Evolutionary conservation across 2,797 vertebrate species (phyloP).

Genomic region (Eupleurogrammus muticus): DNA sequence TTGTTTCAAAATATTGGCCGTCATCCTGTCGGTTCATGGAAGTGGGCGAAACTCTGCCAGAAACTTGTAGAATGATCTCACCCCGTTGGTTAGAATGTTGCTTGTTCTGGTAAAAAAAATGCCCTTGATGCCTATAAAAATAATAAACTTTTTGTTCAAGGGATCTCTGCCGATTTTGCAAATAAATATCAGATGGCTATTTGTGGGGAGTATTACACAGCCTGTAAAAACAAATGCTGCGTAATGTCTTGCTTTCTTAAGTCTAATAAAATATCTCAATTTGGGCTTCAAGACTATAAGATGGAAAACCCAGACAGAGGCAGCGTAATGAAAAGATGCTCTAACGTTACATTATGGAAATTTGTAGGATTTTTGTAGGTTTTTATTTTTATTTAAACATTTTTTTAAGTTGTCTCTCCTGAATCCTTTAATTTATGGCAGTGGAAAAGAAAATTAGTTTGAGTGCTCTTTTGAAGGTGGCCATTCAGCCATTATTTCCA

Average conservation of each 20-base stretch:
- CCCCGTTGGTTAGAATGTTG: too few relatives aligned
- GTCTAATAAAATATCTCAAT: neutral
- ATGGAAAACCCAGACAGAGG: neutral
- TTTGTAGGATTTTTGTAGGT: neutral
- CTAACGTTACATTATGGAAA: neutral
- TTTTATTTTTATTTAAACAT: neutral
- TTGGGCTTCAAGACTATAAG: neutral
- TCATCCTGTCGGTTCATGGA: neutral
- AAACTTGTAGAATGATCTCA: neutral
- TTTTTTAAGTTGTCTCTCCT: neutral
- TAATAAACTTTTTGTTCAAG: neutral
- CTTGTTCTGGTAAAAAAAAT: neutral
- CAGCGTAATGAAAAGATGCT: neutral
- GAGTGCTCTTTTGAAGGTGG: neutral
- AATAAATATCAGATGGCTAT: neutral
- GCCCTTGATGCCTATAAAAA: neutral
- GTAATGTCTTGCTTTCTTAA: neutral
- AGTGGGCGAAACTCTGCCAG: neutral
- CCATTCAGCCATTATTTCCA: constrained; percentile 9
- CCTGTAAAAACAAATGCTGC: neutral
- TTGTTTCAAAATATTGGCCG: neutral
- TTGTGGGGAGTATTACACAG: neutral
- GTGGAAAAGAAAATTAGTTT: neutral
- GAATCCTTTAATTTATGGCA: neutral
- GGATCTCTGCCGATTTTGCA: too few relatives aligned